Conservation (phyloP, 2,797 vertebrate species). For the Silurus aristotelis region DNA sequence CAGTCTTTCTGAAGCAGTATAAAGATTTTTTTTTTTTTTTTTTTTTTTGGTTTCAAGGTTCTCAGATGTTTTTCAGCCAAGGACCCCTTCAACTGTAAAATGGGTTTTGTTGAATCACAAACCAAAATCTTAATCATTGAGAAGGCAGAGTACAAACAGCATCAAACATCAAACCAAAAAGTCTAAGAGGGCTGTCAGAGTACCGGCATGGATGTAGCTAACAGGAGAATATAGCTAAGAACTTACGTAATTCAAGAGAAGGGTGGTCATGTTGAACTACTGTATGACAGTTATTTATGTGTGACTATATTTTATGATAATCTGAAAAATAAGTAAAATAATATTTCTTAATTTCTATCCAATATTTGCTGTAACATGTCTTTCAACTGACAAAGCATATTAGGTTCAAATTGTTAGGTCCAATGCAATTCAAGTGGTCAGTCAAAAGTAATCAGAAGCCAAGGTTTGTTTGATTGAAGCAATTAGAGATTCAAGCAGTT, state of each 20-base stretch:
- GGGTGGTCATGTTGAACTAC: neutral
- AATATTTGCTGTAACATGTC: neutral
- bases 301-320: neutral
- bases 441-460: neutral
- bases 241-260: neutral
- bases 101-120: neutral
- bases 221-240: neutral
- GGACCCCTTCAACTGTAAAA: neutral
- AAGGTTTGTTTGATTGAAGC: neutral
- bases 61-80: neutral
- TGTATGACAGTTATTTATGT: neutral
- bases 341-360: neutral
- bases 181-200: neutral
- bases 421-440: neutral
- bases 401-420: neutral
- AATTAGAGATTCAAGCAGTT: neutral
- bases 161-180: neutral
- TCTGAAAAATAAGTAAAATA: neutral
- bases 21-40: neutral
- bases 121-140: too few species aligned
- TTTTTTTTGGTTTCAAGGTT: neutral
- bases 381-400: neutral
- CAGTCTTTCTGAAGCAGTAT: neutral
- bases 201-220: neutral
- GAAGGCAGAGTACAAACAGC: neutral